These are phyloP conservation scores for Brachyalestes nurse DNA, from an alignment of 2,797 vertebrate genomes.

Conservation along the genomic window DNA sequence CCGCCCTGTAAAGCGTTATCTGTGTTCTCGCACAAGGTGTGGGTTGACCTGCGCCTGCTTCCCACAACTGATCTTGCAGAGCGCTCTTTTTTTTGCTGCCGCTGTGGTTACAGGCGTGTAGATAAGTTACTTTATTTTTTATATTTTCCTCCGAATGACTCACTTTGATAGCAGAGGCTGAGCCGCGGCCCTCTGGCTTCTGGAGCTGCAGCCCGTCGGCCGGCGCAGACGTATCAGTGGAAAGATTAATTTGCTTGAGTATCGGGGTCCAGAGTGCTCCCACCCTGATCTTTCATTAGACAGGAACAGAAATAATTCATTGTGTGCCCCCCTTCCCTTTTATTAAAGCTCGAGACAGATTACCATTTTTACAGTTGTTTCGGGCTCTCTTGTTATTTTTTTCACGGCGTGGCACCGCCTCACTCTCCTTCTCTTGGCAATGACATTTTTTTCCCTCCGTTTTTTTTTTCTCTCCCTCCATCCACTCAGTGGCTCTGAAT, in stretches of 20 bases:
- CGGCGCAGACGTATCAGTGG: conserved; percentile 41
- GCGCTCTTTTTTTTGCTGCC: not conserved
- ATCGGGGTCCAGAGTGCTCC: conserved; percentile 50
- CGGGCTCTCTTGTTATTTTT: conserved; percentile 40
- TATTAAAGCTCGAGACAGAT: conserved; percentile 48
- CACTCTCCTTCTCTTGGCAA: conserved; percentile 9
- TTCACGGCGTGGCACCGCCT: conserved; percentile 23
- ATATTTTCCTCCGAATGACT: not conserved
- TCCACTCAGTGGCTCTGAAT: conserved; percentile 22
- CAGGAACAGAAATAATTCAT: conserved; percentile 47
- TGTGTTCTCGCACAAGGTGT: not conserved
- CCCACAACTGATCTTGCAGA: not conserved
- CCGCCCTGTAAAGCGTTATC: not conserved
- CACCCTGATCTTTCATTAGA: conserved; percentile 34
- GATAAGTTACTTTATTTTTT: not conserved
- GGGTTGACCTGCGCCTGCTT: too few relatives aligned
- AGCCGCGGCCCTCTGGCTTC: not conserved
- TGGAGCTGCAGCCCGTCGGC: not conserved
- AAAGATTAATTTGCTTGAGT: conserved; percentile 55
- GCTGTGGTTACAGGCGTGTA: not conserved
- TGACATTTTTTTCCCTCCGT: not conserved
- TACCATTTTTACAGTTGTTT: conserved; percentile 49
- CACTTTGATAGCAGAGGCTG: conserved; percentile 16
- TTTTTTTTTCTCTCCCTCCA: not conserved
- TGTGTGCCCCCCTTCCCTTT: conserved; percentile 14